A percentile compares a stretch with the other conserved stretches of the same genome.
Evolutionary conservation across 1,140 invertebrate species (phyloP).

Genomic region (Capitella teleta): DNA sequence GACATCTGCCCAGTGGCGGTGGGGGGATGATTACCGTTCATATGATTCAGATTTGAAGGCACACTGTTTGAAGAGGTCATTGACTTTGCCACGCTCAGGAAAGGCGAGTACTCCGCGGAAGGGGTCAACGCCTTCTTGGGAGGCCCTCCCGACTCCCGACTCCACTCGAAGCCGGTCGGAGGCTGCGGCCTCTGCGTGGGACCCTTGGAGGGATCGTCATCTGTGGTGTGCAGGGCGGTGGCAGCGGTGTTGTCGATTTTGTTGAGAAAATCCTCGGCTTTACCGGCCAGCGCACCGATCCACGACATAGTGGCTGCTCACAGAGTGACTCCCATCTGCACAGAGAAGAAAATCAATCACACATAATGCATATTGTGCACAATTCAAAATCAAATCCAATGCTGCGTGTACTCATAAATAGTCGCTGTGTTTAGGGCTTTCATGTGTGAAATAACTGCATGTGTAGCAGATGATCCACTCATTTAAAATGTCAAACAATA

Average conservation of each 20-base stretch:
- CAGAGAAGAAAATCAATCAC: too few relatives aligned
- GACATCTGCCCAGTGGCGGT: neutral
- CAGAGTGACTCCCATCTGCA: too few relatives aligned
- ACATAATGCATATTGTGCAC: too few relatives aligned
- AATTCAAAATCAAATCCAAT: too few relatives aligned
- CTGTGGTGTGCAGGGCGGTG: constrained; percentile 41
- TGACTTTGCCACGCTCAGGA: neutral
- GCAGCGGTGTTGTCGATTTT: constrained; percentile 78
- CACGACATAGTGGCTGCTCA: constrained; percentile 73
- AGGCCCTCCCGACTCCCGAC: neutral
- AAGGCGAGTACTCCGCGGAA: neutral
- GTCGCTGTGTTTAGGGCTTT: too few relatives aligned
- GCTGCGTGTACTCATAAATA: too few relatives aligned
- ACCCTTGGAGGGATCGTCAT: neutral
- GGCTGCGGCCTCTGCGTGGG: neutral
- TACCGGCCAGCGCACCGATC: constrained; percentile 68
- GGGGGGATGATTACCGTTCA: constrained; percentile 7
- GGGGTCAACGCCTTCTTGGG: neutral
- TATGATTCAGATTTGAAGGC: constrained; percentile 15
- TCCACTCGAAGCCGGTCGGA: neutral
- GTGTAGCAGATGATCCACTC: too few relatives aligned
- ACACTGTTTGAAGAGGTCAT: constrained; percentile 15
- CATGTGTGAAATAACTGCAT: too few relatives aligned
- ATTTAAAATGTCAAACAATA: too few relatives aligned
- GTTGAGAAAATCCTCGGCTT: constrained; percentile 70